Evolutionary conservation across 2,113 vertebrate species (phyloP).

Genomic region (Pterocles burchelli): DNA sequence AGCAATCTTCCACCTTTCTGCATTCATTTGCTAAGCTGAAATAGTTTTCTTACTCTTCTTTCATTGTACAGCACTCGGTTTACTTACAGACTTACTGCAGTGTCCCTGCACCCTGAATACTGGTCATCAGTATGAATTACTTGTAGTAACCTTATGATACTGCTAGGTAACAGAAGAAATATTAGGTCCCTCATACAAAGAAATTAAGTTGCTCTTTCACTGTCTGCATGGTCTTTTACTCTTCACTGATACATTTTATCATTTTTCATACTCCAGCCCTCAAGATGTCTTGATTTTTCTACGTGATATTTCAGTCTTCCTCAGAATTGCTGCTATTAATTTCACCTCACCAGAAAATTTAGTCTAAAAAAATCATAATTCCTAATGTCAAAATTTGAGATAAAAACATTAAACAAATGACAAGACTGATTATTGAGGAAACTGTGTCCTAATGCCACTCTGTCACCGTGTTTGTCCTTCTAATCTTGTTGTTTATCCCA

Average conservation of each 20-base stretch:
- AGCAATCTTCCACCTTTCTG: neutral
- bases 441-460: neutral
- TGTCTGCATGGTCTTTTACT: neutral
- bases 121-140: neutral
- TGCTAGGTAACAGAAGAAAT: neutral
- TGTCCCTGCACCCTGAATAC: neutral
- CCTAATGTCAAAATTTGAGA: neutral
- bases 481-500: neutral
- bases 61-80: neutral
- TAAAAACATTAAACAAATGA: neutral
- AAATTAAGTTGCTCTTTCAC: neutral
- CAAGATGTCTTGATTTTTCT: neutral
- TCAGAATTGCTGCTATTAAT: neutral
- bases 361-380: neutral
- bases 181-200: neutral
- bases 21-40: neutral
- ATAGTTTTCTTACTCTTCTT: neutral
- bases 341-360: neutral
- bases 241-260: neutral
- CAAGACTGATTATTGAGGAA: neutral
- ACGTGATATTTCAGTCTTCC: neutral
- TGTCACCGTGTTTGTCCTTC: neutral
- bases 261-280: neutral
- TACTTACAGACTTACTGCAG: neutral
- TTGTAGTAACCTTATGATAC: neutral